These are phyloP conservation scores for Neria commutata DNA, from an alignment of 2,888 invertebrate genomes.

Conservation along the genomic window DNA sequence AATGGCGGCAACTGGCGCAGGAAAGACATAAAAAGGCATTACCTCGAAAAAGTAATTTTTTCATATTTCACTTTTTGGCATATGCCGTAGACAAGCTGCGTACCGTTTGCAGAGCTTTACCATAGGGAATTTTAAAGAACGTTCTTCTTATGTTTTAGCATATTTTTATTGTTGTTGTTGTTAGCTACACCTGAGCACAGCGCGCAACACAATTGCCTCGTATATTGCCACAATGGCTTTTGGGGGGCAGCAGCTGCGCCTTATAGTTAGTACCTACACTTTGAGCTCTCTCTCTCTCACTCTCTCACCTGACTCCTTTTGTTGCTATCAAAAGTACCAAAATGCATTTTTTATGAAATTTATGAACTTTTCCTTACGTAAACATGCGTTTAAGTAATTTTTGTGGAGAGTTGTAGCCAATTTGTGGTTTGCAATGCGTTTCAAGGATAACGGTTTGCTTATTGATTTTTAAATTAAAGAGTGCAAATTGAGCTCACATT, in stretches of 20 bases:
- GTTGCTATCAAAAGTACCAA: conserved; percentile 8
- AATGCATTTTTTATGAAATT: conserved; percentile 51
- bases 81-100: not conserved
- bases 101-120: no score
- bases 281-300: no score
- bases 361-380: conserved; percentile 35
- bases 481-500: no score
- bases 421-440: conserved; percentile 4
- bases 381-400: not conserved
- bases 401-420: not conserved
- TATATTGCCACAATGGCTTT: conserved; percentile 36
- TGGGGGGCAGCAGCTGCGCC: conserved; percentile 38
- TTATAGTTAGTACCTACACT: no score
- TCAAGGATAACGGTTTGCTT: no score
- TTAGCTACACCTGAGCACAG: conserved; percentile 3
- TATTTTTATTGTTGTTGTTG: conserved; percentile 1
- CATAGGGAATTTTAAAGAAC: not conserved
- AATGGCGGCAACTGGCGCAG: no score
- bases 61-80: not conserved
- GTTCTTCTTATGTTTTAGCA: not conserved
- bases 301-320: no score
- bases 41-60: not conserved
- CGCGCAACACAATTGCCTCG: conserved; percentile 10
- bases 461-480: no score
- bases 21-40: not conserved